Base-by-base conservation (phyloP, 2,113 vertebrate genomes). In the Acinonyx jubatus region DNA sequence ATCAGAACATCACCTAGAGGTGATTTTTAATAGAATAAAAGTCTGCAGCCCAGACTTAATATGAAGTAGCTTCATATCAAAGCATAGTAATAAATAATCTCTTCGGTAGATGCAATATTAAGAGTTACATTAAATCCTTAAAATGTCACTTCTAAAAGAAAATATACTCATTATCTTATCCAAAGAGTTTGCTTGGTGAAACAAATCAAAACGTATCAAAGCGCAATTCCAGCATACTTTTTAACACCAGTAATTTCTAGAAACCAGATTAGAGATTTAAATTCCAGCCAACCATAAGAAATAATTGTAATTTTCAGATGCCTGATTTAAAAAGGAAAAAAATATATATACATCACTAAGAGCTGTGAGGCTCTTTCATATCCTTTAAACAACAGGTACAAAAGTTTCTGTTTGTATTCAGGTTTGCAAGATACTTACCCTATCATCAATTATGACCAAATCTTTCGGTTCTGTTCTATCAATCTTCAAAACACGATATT, bases 381-480 rank as follows among this genome's bases (percentile, higher is more conserved):
- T 25, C 23, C 38, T 78, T 89, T 71, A 80, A 94, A 96, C 5
- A 48, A 48, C 12, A 63, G 19, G 18, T 38, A 85, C 38, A 19
- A 61, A 87, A 61, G 29, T 50, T 79, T 69, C 68, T 85, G 41
- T 63, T 74, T 50, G 27, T n/a, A 63, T 41, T 50, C 52, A 33
- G 31, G 80, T 73, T 3, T 71, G 21, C 74, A 88, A 94, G 27
- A 71, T 68, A 97, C 99, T 99, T 97, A 99, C 99, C 99, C 99
- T 99, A 94, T 99, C 99, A 96, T 99, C 99, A 97, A 99, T 99
- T 97, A 99, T 96, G 95, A 99, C 99, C 98, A 99, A 99, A 98
- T 99, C 99, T 98, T 98, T 99, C 0, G 99, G 99, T 97, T 99
- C 99, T 38, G 99, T 99, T 97, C 99, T 99, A 97, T 99, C 99